Evolutionary conservation across 2,888 invertebrate genomes (phyloP), one percentile per base, ranked within the genome.

Genomic region (Enchytraeus crypticus): DNA sequence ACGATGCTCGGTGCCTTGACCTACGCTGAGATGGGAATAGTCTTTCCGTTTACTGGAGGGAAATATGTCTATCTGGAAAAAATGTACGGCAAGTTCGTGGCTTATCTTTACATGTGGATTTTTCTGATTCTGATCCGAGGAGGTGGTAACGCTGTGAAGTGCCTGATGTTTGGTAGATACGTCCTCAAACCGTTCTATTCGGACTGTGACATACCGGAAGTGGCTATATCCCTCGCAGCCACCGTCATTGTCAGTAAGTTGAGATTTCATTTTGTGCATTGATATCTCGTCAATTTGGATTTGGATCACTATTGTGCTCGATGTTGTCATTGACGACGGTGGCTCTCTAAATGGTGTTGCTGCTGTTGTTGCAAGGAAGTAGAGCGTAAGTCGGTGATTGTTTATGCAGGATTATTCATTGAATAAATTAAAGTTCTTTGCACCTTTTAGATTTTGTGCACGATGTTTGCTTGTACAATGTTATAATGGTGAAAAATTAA

Each of bases 1-100:
- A 91, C 72, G 14, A 69, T 88, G 57, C 80, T 91, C 59, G 92
- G 92, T 18, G 91, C 92, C 0, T 83, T 91, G 11, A 91, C 90
- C 76, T 92, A 89, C 76, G 91, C 92, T 1, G 92, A 93, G 80
- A 82, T 92, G 60, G 93, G 93, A 2, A 47, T 92, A 0, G 87
- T 88, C 43, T 89, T 93, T 68, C 88, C 88, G 0, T 72, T 88
- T 53, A 74, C 76, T 3, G 78, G 77, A 0, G 78, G 76, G n/a
- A 76, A 77, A 63, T 78, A 77, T 59, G 71, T 88, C 87, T 61
- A 79, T 68, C 74, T 78, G 30, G 70, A 70, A 60, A 64, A 73
- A 34, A 73, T 75, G 18, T 77, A 75, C 64, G 77, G 78, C 4
- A 72, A 74, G 53, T 72, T 74, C 49, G 70, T 73, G 2, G 75